A percentile compares a stretch with the other conserved stretches of the same genome.
Conservation (phyloP, 92 coral and sea anemone species). For the Porites cylindrica region DNA sequence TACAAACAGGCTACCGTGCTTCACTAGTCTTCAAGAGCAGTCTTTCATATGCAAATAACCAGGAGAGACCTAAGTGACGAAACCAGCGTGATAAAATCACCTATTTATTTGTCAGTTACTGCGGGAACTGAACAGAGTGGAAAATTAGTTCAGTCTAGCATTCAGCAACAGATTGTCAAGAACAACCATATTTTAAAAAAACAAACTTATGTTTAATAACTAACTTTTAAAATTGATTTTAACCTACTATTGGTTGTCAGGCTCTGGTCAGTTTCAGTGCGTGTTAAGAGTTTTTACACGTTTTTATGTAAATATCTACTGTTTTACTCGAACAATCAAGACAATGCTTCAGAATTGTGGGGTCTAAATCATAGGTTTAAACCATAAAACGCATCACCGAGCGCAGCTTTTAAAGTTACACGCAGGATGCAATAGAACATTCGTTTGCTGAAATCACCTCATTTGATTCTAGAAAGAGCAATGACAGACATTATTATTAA, state of each 20-base stretch:
- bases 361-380: not conserved
- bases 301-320: slow-evolving; percentile 39
- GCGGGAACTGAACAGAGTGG: not conserved
- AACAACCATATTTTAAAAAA: not conserved
- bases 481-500: not conserved
- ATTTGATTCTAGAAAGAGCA: not conserved
- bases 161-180: not conserved
- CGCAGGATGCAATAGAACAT: not conserved
- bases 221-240: not conserved
- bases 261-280: not conserved
- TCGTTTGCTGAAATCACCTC: not conserved
- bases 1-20: not conserved
- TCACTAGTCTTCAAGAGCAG: not conserved
- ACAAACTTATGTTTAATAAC: not conserved
- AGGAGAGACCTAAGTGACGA: slow-evolving; percentile 22
- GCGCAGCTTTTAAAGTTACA: not conserved
- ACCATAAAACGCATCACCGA: not conserved
- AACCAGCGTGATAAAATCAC: slow-evolving; percentile 16
- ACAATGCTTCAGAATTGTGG: not conserved
- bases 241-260: not conserved
- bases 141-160: not conserved
- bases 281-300: not conserved
- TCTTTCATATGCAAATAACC: slow-evolving; percentile 53
- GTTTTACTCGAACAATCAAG: slow-evolving; percentile 6
- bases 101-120: not conserved